Base-by-base conservation (phyloP, 2,888 invertebrate genomes). In the Notodonta dromedarius region DNA sequence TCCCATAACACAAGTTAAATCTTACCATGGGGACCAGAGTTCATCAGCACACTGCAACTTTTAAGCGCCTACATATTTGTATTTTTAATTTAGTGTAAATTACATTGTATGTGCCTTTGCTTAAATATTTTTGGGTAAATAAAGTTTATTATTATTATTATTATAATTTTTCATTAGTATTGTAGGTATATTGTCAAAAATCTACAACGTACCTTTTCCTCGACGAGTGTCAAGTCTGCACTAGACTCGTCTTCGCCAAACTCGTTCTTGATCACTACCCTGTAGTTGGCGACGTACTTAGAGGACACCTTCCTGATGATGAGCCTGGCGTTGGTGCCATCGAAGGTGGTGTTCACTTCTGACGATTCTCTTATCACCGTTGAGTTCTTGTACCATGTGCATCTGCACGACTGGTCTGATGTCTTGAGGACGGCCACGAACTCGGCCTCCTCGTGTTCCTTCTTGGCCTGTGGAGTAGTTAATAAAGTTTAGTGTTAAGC, bases 221-320 rank as follows among this genome's bases (percentile, higher is more conserved):
- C 93, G 1, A 94, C 95, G 12, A 99, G 96, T 32, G 96, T 97
- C 62, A 99, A 94, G 79, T 97, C 96, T 56, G 98, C 97, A 54
- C 96, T 95, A 2, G 97, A 97, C 82, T 98, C 97, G 76, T 98
- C 98, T 84, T 97, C 96, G 57, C 99, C 99, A 76, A 96, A 96
- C 85, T 98, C 98, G 86, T 99, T 99, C 80, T 95, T 96, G 59
- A 99, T 97, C 39, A 98, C 96, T 53, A 98, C 96, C 80, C 96
- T 96, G 89, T 98, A 98, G 57, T 95, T 96, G 52, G 98, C 98
- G 5, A 96, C 94, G 83, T 96, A 96, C 80, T 97, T 97, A n/a
- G 95, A 95, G 59, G 96, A 95, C 54, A 97, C 96, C 77, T 95
- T 95, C 70, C 95, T 95, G 71, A 99, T 97, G 65, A 96, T 96